Conservation (phyloP, 2,797 vertebrate species). For the Rhinogobio ventralis region DNA sequence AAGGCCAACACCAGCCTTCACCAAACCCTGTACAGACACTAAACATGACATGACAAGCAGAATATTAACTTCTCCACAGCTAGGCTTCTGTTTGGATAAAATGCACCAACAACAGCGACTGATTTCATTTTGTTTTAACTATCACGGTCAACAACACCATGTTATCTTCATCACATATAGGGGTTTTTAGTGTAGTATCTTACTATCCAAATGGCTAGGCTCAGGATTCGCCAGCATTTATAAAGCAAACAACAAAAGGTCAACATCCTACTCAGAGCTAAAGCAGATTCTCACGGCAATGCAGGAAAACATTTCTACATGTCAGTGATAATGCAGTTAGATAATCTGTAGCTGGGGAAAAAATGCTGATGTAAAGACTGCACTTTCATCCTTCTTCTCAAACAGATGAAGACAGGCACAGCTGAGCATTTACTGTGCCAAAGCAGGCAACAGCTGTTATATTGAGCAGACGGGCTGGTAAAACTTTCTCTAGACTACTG, state of each 20-base stretch:
- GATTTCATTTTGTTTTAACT: background rate
- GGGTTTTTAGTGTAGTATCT: background rate
- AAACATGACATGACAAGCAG: background rate
- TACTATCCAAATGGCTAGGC: background rate
- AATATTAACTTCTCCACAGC: background rate
- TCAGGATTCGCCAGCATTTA: background rate
- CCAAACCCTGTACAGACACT: background rate
- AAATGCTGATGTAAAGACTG: slow-evolving; percentile 1
- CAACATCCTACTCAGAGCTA: slow-evolving; percentile 34
- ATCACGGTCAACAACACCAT: background rate
- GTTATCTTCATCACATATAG: background rate
- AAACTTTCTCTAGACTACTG: slow-evolving; percentile 23
- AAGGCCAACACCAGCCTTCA: background rate
- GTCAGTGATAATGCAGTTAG: background rate
- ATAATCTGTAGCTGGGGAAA: slow-evolving; percentile 5
- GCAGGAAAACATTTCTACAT: slow-evolving; percentile 10
- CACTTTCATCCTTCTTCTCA: slow-evolving; percentile 18
- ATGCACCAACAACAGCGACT: background rate
- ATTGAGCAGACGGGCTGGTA: background rate
- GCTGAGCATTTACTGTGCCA: slow-evolving; percentile 37
- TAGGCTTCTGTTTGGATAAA: background rate
- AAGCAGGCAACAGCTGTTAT: slow-evolving; percentile 29
- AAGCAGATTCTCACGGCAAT: slow-evolving; percentile 14
- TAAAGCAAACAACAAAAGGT: slow-evolving; percentile 12
- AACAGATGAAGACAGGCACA: slow-evolving; percentile 34